Percentiles rank a stretch among this genome's conserved stretches.
Evolutionary conservation across 2,888 invertebrate species (phyloP).

Genomic region (Vesta saturnalis): DNA sequence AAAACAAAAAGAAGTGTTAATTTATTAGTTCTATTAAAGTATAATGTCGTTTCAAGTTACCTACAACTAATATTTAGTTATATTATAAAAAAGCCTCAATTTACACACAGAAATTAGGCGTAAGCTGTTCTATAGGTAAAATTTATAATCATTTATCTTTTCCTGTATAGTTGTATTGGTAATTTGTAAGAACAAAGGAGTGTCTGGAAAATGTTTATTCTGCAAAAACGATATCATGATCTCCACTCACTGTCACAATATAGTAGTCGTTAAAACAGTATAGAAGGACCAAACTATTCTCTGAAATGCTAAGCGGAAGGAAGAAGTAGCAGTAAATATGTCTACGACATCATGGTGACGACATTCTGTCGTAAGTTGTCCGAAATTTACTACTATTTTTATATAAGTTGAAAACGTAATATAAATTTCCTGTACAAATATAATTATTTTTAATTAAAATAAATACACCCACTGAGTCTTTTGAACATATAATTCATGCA

Average conservation of each 20-base stretch:
- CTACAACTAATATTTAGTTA: too few species aligned
- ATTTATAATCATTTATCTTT: too few species aligned
- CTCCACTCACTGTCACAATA: slow-evolving; percentile 26
- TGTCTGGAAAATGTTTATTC: slow-evolving; percentile 12
- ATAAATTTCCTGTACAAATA: slow-evolving; percentile 31
- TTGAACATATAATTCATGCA: too few species aligned
- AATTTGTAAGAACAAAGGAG: slow-evolving; percentile 5
- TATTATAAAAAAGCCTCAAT: background rate
- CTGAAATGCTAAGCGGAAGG: slow-evolving; percentile 52
- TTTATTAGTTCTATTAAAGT: background rate
- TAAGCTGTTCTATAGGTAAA: too few species aligned
- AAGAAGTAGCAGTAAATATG: slow-evolving; percentile 53
- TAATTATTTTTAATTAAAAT: slow-evolving; percentile 23
- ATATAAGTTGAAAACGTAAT: slow-evolving; percentile 42
- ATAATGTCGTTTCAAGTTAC: background rate
- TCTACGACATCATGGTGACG: slow-evolving; percentile 51
- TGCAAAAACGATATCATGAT: slow-evolving; percentile 20
- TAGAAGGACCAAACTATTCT: slow-evolving; percentile 42
- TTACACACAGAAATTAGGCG: background rate
- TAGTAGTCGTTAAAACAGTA: slow-evolving; percentile 44
- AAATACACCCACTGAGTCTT: background rate
- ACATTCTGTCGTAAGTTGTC: slow-evolving; percentile 43
- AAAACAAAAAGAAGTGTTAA: background rate
- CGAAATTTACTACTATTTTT: slow-evolving; percentile 45
- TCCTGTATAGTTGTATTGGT: background rate